Conservation (phyloP, 2,797 vertebrate genomes). For the Microhierax caerulescens region DNA sequence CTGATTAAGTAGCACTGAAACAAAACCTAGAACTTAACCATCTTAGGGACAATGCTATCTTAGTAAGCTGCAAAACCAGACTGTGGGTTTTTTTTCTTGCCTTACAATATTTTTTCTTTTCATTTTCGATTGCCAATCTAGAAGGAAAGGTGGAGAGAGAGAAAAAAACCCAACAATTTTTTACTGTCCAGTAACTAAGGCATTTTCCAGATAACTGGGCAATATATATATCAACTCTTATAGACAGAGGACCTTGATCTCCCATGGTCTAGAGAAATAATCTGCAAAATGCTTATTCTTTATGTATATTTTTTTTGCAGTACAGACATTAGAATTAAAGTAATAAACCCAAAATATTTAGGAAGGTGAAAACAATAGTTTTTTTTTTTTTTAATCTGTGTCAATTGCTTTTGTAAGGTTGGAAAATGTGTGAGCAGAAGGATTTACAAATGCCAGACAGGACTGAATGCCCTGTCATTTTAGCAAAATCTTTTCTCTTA, state of each 20-base stretch:
- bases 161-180: not conserved
- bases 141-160: not conserved
- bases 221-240: not conserved
- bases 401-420: not conserved
- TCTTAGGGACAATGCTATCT: not conserved
- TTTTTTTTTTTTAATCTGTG: not conserved
- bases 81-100: rapidly evolving
- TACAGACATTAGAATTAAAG: not conserved
- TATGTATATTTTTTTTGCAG: not conserved
- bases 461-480: not conserved
- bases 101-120: not conserved
- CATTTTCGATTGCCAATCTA: not conserved
- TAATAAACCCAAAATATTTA: not conserved
- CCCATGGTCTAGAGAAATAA: not conserved
- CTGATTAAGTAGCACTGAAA: not conserved
- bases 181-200: not conserved
- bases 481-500: not conserved
- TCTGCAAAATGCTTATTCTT: not conserved
- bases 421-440: not conserved
- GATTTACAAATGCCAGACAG: not conserved
- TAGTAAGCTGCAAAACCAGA: not conserved
- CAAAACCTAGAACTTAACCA: not conserved
- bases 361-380: not conserved
- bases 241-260: not conserved
- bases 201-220: not conserved